Percentiles rank a stretch among this genome's conserved stretches.
Conservation (phyloP, 2,797 vertebrate species). For the Rhinichthys osculus region DNA sequence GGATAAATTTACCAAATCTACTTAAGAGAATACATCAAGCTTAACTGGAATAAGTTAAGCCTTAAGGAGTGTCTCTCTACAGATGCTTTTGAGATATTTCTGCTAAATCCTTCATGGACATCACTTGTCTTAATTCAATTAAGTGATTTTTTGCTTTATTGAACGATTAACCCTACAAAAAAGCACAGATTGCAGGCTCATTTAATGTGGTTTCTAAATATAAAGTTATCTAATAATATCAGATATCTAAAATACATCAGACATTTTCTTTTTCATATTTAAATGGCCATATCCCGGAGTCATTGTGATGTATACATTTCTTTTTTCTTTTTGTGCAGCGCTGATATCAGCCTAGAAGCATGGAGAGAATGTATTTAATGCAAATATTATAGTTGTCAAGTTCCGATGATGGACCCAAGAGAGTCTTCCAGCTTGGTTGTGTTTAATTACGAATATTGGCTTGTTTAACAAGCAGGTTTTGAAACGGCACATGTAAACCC, state of each 20-base stretch:
- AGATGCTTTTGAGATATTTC: slow-evolving; percentile 21
- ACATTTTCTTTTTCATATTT: neutral
- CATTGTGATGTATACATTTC: too few relatives aligned
- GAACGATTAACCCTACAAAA: neutral
- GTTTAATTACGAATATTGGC: slow-evolving; percentile 46
- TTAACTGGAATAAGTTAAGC: slow-evolving; percentile 27
- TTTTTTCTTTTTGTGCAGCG: neutral
- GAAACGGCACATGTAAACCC: slow-evolving; percentile 8
- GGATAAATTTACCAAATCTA: slow-evolving; percentile 21
- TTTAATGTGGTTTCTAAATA: neutral
- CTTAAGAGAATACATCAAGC: slow-evolving; percentile 29
- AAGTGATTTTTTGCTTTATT: neutral
- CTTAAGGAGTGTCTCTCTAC: neutral
- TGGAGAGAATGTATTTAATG: slow-evolving; percentile 11
- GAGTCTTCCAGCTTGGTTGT: slow-evolving; percentile 24
- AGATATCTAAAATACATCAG: neutral
- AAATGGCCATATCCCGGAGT: neutral
- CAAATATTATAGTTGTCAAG: neutral
- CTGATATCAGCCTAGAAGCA: neutral
- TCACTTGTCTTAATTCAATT: slow-evolving; percentile 25
- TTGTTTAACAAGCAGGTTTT: slow-evolving; percentile 41
- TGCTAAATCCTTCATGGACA: slow-evolving; percentile 19
- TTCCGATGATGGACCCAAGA: neutral
- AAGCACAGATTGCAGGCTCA: neutral
- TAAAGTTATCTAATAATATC: neutral